Conservation (phyloP, 2,888 invertebrate genomes). For the Cryptus viduatorius region DNA sequence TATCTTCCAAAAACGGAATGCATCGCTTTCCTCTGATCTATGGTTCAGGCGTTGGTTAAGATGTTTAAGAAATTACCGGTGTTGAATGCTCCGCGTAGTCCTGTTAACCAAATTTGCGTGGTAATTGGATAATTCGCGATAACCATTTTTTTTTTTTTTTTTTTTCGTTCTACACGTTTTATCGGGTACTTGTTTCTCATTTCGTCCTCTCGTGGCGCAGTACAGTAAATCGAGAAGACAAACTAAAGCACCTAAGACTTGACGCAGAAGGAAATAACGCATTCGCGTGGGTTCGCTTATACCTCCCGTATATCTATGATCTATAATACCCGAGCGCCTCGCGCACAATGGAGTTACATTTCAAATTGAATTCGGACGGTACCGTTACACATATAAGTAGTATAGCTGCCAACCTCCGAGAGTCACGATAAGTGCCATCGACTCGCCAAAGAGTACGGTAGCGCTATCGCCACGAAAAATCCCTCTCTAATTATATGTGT, state of each 20-base stretch:
- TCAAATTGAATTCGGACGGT: constrained; percentile 76
- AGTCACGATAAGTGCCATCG: constrained; percentile 19
- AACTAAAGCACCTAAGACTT: constrained; percentile 41
- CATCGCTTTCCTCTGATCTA: too few relatives aligned
- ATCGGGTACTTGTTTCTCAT: constrained; percentile 18
- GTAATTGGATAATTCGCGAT: constrained; percentile 56
- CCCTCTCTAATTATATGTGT: constrained; percentile 25
- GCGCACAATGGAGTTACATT: constrained; percentile 73
- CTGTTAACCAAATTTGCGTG: constrained; percentile 10
- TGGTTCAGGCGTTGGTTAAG: too few relatives aligned
- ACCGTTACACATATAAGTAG: constrained; percentile 65
- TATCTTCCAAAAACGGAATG: too few relatives aligned
- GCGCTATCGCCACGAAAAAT: background rate
- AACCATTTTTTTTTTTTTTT: constrained; percentile 28
- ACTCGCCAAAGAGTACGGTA: background rate
- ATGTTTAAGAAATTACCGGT: background rate
- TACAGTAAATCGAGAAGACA: constrained; percentile 38
- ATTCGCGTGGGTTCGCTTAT: constrained; percentile 72
- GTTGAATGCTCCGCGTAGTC: background rate
- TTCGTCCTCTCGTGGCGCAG: constrained; percentile 36
- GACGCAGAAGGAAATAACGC: constrained; percentile 61
- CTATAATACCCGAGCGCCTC: constrained; percentile 70
- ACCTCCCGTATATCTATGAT: constrained; percentile 62
- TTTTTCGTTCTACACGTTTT: background rate
- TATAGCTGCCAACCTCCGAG: constrained; percentile 19